Percentiles rank a stretch among this genome's conserved stretches.
phyloP scores from a whole-genome alignment of 2,797 vertebrate genomes.

The Schizopygopsis pylzovi region DNA sequence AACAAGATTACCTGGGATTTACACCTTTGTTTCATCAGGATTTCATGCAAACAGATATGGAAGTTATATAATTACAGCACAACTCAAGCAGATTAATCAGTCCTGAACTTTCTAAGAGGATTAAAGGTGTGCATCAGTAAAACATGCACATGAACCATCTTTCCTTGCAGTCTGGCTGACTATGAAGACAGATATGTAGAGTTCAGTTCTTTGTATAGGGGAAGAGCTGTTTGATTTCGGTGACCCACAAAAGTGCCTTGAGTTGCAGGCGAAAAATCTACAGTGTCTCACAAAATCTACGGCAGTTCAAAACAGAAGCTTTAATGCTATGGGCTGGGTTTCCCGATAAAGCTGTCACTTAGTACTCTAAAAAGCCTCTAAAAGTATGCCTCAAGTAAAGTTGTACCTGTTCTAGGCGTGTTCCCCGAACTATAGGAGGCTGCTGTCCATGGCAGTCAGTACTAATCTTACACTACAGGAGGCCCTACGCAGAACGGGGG shows the following conservation, averaged over 20 bases:
- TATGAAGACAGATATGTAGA: not conserved
- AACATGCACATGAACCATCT: not conserved
- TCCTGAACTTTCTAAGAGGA: constrained; percentile 29
- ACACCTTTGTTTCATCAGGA: not conserved
- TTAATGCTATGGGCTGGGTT: not conserved
- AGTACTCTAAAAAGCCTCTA: too few species aligned
- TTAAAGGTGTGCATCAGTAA: constrained; percentile 13
- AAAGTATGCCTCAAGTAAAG: too few species aligned
- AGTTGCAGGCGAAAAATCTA: not conserved
- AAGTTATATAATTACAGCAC: constrained; percentile 42
- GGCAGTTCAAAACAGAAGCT: not conserved
- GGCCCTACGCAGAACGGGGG: too few species aligned
- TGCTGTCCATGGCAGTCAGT: too few species aligned
- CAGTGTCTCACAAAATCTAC: not conserved
- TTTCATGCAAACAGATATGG: constrained; percentile 20
- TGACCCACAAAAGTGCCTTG: not conserved
- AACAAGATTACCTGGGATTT: constrained; percentile 6
- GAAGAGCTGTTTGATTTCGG: not conserved
- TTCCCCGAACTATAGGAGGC: too few species aligned
- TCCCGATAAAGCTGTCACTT: too few species aligned
- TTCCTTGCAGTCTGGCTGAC: not conserved
- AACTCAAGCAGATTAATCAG: constrained; percentile 24
- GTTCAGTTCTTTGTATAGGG: not conserved
- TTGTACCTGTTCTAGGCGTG: too few species aligned
- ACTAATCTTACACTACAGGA: too few species aligned